Conservation (phyloP, 2,888 invertebrate genomes). For the Ceriagrion tenellum region DNA sequence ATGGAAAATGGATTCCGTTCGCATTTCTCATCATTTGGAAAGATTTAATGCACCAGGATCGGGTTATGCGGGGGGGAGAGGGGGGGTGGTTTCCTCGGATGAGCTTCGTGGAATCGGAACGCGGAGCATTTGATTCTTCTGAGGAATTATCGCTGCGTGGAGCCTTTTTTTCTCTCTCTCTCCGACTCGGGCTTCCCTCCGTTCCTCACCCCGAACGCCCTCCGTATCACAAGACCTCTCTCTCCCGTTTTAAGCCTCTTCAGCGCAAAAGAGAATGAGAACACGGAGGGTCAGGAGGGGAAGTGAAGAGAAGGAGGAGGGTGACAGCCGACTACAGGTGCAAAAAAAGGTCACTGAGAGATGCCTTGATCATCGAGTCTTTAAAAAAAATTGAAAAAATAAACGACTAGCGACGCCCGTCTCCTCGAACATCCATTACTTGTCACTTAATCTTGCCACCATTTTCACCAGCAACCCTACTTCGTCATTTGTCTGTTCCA, state of each 20-base stretch:
- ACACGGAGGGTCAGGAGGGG: too few relatives aligned
- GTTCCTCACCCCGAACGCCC: too few relatives aligned
- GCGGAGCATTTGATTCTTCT: not conserved
- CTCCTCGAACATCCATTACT: not conserved
- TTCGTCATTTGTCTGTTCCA: too few relatives aligned
- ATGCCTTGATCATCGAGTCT: too few relatives aligned
- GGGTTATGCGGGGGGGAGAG: not conserved
- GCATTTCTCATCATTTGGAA: not conserved
- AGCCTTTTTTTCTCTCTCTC: not conserved
- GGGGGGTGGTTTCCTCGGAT: not conserved
- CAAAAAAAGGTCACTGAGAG: not conserved
- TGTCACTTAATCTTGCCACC: not conserved
- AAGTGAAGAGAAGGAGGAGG: not conserved
- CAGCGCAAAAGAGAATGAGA: too few relatives aligned
- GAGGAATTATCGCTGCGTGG: not conserved
- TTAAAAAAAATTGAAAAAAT: not conserved
- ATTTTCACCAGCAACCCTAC: not conserved
- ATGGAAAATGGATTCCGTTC: not conserved
- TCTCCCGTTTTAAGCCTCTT: too few relatives aligned
- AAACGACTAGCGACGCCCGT: not conserved
- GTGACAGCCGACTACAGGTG: not conserved
- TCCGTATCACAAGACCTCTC: not conserved
- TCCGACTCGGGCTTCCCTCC: too few relatives aligned
- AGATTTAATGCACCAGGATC: not conserved
- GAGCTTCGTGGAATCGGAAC: not conserved